phyloP scores from a whole-genome alignment of 2,113 vertebrate genomes.

The Pelmatolapia mariae region DNA sequence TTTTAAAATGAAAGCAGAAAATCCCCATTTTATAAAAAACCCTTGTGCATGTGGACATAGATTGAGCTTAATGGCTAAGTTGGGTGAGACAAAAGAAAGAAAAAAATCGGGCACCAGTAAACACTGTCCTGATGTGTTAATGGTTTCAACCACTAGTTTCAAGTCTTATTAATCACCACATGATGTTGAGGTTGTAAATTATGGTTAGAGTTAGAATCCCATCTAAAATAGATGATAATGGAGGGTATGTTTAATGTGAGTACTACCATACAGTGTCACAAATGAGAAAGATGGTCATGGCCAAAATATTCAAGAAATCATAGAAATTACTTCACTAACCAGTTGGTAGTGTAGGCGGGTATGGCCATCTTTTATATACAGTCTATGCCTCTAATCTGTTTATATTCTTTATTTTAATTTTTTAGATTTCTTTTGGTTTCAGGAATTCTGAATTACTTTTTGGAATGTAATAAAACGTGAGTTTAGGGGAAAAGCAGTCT shows the following conservation, averaged over 20 bases:
- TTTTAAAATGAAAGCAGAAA: neutral
- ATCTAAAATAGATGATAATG: neutral
- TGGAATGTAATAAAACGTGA: neutral
- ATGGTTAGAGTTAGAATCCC: fast-evolving
- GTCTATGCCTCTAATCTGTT: neutral
- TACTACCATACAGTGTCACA: neutral
- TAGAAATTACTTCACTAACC: neutral
- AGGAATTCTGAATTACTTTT: neutral
- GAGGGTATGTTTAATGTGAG: neutral
- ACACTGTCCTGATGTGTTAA: neutral
- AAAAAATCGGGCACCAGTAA: neutral
- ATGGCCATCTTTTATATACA: neutral
- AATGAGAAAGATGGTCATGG: neutral
- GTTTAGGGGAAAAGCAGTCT: neutral
- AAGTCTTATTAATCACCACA: neutral
- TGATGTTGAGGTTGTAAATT: neutral
- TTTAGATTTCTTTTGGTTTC: neutral
- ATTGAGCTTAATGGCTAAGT: neutral
- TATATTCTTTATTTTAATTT: neutral
- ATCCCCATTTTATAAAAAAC: neutral
- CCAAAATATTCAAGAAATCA: neutral
- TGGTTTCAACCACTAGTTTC: neutral
- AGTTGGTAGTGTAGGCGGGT: neutral
- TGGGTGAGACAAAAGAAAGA: neutral
- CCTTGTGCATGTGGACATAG: fast-evolving